These are phyloP conservation scores for Mellilla xanthometata DNA, from an alignment of 2,888 invertebrate species.

Conservation along the genomic window DNA sequence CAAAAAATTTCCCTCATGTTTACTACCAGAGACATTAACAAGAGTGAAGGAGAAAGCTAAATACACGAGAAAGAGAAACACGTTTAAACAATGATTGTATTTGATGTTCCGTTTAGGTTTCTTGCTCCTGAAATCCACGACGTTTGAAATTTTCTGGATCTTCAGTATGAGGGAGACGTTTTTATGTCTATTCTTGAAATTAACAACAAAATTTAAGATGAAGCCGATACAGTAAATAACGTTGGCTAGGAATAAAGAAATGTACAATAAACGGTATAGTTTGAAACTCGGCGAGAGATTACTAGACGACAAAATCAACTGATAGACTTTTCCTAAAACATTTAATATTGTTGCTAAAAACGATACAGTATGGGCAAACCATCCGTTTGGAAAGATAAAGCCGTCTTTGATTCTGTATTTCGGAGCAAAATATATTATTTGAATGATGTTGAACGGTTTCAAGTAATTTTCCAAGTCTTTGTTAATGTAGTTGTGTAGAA, in stretches of 20 bases:
- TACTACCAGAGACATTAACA: background rate
- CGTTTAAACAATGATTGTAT: slow-evolving; percentile 1
- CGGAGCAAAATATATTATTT: background rate
- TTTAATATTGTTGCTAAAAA: background rate
- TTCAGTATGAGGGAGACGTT: slow-evolving; percentile 8
- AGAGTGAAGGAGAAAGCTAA: background rate
- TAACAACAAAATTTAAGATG: background rate
- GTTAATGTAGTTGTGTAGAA: background rate
- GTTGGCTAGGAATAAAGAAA: background rate
- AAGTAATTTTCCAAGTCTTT: slow-evolving; percentile 10
- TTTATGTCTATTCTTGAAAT: background rate
- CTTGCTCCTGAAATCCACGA: background rate
- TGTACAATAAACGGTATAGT: too few species aligned
- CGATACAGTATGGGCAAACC: background rate
- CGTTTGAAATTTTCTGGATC: slow-evolving; percentile 6
- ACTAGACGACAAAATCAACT: background rate
- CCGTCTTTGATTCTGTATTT: slow-evolving; percentile 10
- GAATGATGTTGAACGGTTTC: slow-evolving; percentile 3
- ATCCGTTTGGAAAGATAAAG: slow-evolving; percentile 2
- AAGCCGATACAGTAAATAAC: background rate
- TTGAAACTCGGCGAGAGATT: too few species aligned
- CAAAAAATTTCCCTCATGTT: background rate
- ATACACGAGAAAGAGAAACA: background rate
- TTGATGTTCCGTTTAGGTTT: background rate
- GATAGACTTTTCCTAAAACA: background rate